Base-by-base conservation (phyloP, 2,113 vertebrate genomes). In the Equus przewalskii region DNA sequence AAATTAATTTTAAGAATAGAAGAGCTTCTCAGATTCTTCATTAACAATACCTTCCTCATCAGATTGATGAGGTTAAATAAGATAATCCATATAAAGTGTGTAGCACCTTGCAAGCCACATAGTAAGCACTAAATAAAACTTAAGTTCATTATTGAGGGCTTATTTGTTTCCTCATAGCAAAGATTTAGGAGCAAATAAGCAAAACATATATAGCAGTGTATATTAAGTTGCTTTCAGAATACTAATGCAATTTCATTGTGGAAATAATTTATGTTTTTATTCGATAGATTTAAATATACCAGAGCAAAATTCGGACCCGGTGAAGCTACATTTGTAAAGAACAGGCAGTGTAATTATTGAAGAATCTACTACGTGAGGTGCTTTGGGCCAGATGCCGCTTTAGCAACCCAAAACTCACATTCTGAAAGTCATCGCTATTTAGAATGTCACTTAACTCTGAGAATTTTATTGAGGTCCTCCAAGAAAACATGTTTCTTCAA, bases 391-490 rank as follows among this genome's bases (percentile, higher is more conserved):
- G 9, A 15, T 64, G 44, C 65, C 81, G 65, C 54, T 93, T 75
- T 81, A 73, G 28, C 65, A 93, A 87, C 60, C 94, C 54, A 28
- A 92, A 96, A 81, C 18, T 64, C 51, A 96, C 79, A 93, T 80
- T 94, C 90, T 79, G 79, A 98, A 98, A 98, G 96, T 97, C 95
- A 82, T 75, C 96, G 41, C 79, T 96, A 64, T 86, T 98, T 96
- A 97, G 97, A 98, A 97, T 98, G 96, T 98, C 96, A 97, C 89
- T 97, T 98, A 98, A 98, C 96, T 98, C 18, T 1, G 87, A 97
- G 94, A 94, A 72, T 97, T 98, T 98, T 97, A 98, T 89, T 97
- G 89, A 81, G 5, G 86, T 97, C 86, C 54, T 98, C 85, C 44
- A 95, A 96, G 96, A 97, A 98, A 98, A 94, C 85, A 92, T 95